phyloP scores from a whole-genome alignment of 2,113 vertebrate genomes.

The Macquaria ambigua region DNA sequence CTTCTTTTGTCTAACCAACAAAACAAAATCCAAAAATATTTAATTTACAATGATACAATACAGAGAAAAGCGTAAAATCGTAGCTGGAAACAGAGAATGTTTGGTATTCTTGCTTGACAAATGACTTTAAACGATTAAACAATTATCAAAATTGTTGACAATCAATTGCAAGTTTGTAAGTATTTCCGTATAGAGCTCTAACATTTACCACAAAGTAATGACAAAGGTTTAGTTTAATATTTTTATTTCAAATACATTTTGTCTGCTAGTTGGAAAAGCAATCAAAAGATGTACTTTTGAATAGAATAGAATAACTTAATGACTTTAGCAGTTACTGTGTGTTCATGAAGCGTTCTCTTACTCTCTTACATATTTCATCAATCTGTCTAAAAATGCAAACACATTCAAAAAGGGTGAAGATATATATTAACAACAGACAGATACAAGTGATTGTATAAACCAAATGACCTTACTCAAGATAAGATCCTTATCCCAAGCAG shows the following conservation, averaged over 20 bases:
- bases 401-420: constrained; percentile 18
- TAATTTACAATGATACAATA: not conserved
- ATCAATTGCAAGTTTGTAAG: not conserved
- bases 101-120: not conserved
- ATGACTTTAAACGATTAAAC: not conserved
- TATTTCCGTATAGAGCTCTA: not conserved
- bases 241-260: constrained; percentile 31
- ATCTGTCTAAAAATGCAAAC: not conserved
- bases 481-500: not conserved
- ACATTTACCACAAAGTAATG: not conserved
- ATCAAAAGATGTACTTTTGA: not conserved
- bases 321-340: not conserved
- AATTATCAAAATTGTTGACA: not conserved
- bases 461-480: not conserved
- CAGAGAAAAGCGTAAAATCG: not conserved
- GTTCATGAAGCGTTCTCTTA: not conserved
- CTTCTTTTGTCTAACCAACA: not conserved
- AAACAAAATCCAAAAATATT: not conserved
- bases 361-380: not conserved
- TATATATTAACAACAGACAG: not conserved
- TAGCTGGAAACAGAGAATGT: not conserved
- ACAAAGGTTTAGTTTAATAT: not conserved
- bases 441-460: not conserved
- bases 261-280: not conserved
- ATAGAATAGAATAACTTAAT: not conserved